A percentile compares a stretch with the other conserved stretches of the same genome.
Evolutionary conservation across 35 echinoderm and acorn worm species (phyloP).

Genomic region (Eucidaris tribuloides): DNA sequence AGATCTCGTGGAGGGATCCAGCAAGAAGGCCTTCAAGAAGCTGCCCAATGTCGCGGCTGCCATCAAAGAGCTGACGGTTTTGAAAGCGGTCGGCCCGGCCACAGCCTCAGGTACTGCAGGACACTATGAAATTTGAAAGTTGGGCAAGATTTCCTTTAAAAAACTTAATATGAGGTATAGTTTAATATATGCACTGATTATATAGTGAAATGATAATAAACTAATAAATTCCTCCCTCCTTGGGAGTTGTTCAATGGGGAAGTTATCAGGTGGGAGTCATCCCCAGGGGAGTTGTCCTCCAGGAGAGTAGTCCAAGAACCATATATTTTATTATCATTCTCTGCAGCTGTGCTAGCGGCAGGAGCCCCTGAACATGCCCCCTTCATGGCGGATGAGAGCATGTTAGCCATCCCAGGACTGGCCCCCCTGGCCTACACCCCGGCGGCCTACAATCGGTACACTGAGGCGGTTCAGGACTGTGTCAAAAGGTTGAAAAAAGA

Average conservation of each 20-base stretch:
- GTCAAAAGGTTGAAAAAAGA: conserved; percentile 72
- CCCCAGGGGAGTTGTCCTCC: too few relatives aligned
- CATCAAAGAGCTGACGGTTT: conserved; percentile 76
- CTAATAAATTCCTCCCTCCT: too few relatives aligned
- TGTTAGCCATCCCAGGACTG: conserved; percentile 79
- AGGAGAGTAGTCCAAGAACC: too few relatives aligned
- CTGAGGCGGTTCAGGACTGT: conserved; percentile 52
- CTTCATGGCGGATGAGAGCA: conserved; percentile 99
- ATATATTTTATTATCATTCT: too few relatives aligned
- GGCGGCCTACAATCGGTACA: conserved; percentile 60
- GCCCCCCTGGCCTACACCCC: conserved; percentile 72
- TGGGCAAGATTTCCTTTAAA: too few relatives aligned
- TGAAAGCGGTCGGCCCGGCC: conserved; percentile 90
- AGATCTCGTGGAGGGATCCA: conserved; percentile 69
- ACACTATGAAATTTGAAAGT: too few relatives aligned
- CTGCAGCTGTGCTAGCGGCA: conserved; percentile 80
- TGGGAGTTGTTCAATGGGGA: too few relatives aligned
- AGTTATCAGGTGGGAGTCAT: too few relatives aligned
- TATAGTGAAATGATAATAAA: too few relatives aligned
- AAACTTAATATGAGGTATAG: too few relatives aligned
- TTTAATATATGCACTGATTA: too few relatives aligned
- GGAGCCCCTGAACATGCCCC: conserved; percentile 83
- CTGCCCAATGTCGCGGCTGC: conserved; percentile 65
- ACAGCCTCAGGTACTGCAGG: conserved; percentile 91
- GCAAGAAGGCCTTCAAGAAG: conserved; percentile 82